Base-by-base conservation (phyloP, 2,113 vertebrate species). In the Gambusia holbrooki region DNA sequence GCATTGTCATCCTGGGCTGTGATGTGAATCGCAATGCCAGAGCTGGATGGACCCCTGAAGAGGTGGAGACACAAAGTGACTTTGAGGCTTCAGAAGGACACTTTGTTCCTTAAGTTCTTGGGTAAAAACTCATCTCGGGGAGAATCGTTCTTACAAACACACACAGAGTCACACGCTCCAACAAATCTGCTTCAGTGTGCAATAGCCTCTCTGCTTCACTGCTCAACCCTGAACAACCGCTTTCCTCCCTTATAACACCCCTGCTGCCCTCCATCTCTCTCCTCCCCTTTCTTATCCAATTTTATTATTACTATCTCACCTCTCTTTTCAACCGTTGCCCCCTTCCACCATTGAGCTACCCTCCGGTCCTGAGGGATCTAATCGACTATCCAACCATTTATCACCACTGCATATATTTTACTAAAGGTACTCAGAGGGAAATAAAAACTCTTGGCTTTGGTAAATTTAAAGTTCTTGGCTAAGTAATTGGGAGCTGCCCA, bases 261-360 rank as follows among this genome's bases (percentile, higher is more conserved):
- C 60, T 62, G 69, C 84, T 84, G 81, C 82, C 82, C 80, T 81
- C 86, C 87, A 67, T 86, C 73, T 65, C 67, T 54, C 69, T 77
- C 79, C 87, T 71, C 77, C 80, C 81, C 72, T 85, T 76, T 88
- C 81, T 91, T 88, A 88, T 90, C 87, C 89, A 81, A 89, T 91
- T 85, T 87, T 91, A 89, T 91, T 92, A 90, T 89, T 86, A 86
- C 87, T 87, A 89, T 89, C 80, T 89, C 90, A 89, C 84, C 86
- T 90, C 85, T 88, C 72, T 83, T 77, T 83, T 84, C 82, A 80
- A 32, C 77, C 51, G 22, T 29, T 65, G 71, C 76, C 72, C 79
- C 76, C 54, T 84, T 77, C 76, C 48, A 75, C 79, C 13, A 37
- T 71, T 71, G 75, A 69, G 42, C 77, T 77, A 70, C 66, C 64